Evolutionary conservation across 2,113 vertebrate genomes (phyloP), one percentile per base, ranked within the genome.

Genomic region (Chauna torquata): DNA sequence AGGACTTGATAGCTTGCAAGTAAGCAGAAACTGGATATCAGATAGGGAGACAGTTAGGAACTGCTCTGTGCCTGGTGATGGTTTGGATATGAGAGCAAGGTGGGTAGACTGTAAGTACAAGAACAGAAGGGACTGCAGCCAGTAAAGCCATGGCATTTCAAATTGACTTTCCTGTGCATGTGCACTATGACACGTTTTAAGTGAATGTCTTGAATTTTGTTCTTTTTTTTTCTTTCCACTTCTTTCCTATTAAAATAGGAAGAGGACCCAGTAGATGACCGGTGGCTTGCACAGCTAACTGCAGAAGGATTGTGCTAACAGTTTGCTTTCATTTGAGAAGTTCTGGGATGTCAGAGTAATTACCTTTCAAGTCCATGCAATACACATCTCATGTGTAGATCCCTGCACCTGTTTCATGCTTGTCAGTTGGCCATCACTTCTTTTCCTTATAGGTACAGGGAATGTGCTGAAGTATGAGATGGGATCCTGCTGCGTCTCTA

Each of bases 371-470:
- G 89, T 94, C 45, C 1, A 0, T 28, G 94, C 90, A 86, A 74
- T 59, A 49, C 58, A 40, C 42, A 76, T 82, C 79, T 86, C 69
- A 23, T 83, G 3, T 77, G 90, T 86, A 72, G 95, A 82, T 96
- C 68, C 88, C 90, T 96, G 96, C 99, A 99, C 98, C 99, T 99
- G 99, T 98, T 98, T 96, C 83, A 4, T 32, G 75, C 98, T 98
- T 97, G 97, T 99, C 99, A 98, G 85, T 81, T 89, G 96, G 96
- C 97, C 96, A 81, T 98, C 98, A 59, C 97, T 96, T 96, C 98
- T 98, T 97, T 98, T 97, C 99, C 98, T 99, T 99, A 98, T 99
- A 98, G 98, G 98, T 98, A 93, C 90, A 90, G 95, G 95, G 97
- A 95, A 95, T 93, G 94, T 47, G 85, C 96, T 87, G 96, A 75